Conservation (phyloP, 92 coral and sea anemone species). For the Nematostella vectensis region DNA sequence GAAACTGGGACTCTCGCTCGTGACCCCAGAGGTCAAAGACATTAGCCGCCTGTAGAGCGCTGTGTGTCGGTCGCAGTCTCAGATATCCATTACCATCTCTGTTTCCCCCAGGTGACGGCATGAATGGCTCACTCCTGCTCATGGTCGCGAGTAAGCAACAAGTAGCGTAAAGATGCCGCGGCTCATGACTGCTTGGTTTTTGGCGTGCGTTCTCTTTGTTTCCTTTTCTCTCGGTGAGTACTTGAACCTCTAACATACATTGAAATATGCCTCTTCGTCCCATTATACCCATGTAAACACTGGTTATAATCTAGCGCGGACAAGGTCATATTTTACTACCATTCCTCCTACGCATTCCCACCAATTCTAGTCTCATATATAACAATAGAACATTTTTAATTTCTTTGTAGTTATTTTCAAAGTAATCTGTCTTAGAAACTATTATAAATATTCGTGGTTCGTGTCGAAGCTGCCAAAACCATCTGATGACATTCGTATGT, state of each 20-base stretch:
- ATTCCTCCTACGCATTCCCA: background rate
- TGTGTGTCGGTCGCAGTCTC: background rate
- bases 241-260: background rate
- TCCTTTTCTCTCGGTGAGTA: background rate
- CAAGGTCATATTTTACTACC: background rate
- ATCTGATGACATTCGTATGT: no score
- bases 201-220: background rate
- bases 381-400: no score
- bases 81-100: background rate
- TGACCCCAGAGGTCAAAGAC: constrained; percentile 31
- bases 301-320: no score
- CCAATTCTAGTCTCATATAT: background rate
- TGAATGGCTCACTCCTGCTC: background rate
- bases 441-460: no score
- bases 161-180: background rate
- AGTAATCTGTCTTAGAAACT: no score
- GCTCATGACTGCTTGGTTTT: background rate
- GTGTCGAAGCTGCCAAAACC: no score
- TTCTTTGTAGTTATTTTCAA: no score
- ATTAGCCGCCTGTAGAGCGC: constrained; percentile 28
- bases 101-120: background rate
- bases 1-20: background rate
- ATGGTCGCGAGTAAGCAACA: background rate
- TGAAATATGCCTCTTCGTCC: background rate
- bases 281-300: background rate